These are phyloP conservation scores for Harmothoe impar DNA, from an alignment of 2,888 invertebrate genomes.

Conservation along the genomic window DNA sequence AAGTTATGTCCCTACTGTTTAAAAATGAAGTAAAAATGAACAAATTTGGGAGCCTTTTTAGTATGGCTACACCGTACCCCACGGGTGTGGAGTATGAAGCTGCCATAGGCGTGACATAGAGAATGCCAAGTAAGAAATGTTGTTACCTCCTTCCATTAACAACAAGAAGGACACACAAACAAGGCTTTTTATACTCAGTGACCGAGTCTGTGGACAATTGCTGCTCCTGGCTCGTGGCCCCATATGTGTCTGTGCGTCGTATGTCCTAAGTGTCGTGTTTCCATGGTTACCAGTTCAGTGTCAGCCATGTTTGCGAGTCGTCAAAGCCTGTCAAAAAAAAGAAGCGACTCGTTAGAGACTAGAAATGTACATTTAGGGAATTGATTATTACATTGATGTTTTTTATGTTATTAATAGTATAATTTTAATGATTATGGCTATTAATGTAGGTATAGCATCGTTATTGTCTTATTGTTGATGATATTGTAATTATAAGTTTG, in stretches of 20 bases:
- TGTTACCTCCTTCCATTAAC: too few relatives aligned
- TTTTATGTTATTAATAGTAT: slow-evolving; percentile 18
- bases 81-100: too few relatives aligned
- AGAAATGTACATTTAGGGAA: background rate
- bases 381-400: background rate
- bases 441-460: background rate
- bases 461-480: background rate
- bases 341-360: background rate
- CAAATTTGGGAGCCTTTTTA: too few relatives aligned
- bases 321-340: background rate
- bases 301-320: background rate
- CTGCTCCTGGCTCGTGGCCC: too few relatives aligned
- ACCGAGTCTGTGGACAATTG: too few relatives aligned
- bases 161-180: too few relatives aligned
- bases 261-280: slow-evolving; percentile 1
- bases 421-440: background rate
- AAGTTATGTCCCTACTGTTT: too few relatives aligned
- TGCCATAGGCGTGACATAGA: too few relatives aligned
- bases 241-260: background rate
- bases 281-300: background rate
- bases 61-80: too few relatives aligned
- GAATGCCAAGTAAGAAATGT: too few relatives aligned
- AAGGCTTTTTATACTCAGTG: too few relatives aligned
- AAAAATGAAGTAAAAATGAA: too few relatives aligned
- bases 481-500: slow-evolving; percentile 13